A percentile compares a stretch with the other conserved stretches of the same genome.
phyloP scores from a whole-genome alignment of 2,113 vertebrate species.

The Seriola rivoliana region DNA sequence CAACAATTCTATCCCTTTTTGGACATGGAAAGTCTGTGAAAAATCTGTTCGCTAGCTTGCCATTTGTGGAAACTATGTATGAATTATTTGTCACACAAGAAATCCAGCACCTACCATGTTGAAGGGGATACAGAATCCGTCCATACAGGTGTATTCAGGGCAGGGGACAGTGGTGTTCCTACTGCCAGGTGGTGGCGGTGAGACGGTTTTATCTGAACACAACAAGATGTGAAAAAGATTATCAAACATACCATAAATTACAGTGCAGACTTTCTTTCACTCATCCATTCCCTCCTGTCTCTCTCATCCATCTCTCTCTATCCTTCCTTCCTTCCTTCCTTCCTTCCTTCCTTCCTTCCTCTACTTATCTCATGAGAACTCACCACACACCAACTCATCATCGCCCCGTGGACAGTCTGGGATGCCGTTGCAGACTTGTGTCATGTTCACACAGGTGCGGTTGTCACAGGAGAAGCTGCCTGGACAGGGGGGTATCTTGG shows the following conservation, averaged over 20 bases:
- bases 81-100: too few relatives aligned
- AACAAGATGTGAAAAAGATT: conserved; percentile 4
- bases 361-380: conserved; percentile 59
- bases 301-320: background rate
- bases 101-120: conserved; percentile 77
- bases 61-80: background rate
- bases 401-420: conserved; percentile 85
- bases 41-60: background rate
- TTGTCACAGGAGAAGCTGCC: conserved; percentile 86
- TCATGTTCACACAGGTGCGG: conserved; percentile 84
- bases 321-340: background rate
- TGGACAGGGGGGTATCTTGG: conserved; percentile 81
- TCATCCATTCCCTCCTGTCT: background rate
- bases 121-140: conserved; percentile 87
- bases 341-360: background rate
- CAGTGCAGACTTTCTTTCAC: background rate
- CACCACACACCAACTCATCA: conserved; percentile 88
- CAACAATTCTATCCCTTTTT: too few relatives aligned
- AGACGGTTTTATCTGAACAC: conserved; percentile 72
- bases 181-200: conserved; percentile 55
- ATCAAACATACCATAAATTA: background rate
- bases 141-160: conserved; percentile 85
- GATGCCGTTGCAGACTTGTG: conserved; percentile 84
- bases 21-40: too few relatives aligned
- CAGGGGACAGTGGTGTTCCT: conserved; percentile 79